Conservation (phyloP, 2,797 vertebrate species). For the Cheirogaleus major region DNA sequence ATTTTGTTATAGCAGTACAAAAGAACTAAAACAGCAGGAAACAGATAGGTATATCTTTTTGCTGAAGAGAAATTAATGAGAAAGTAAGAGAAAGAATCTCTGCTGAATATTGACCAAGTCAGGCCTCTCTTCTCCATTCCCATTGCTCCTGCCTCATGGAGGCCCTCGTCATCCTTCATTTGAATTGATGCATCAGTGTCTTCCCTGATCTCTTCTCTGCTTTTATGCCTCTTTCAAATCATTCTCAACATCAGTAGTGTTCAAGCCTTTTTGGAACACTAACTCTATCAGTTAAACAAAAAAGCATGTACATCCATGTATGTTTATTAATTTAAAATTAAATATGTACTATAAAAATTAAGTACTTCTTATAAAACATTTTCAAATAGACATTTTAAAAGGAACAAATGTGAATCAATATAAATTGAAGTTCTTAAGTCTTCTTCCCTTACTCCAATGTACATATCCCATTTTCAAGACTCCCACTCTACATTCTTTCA, state of each 20-base stretch:
- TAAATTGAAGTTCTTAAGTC: not conserved
- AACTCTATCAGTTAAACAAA: not conserved
- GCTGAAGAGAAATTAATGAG: not conserved
- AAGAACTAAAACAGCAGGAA: not conserved
- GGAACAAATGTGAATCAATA: not conserved
- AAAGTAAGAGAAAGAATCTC: not conserved
- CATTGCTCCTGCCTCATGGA: not conserved
- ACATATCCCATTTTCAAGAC: not conserved
- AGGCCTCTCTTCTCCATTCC: rapidly evolving
- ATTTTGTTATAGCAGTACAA: not conserved
- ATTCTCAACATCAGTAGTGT: not conserved
- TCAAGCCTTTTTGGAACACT: not conserved
- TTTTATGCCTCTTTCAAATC: not conserved
- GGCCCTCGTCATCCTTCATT: too few species aligned
- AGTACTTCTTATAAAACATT: not conserved
- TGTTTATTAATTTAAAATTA: not conserved
- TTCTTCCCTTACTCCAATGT: not conserved
- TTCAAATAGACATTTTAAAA: not conserved
- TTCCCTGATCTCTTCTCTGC: not conserved
- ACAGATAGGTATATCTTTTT: not conserved
- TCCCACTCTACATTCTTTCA: not conserved
- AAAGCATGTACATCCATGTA: not conserved
- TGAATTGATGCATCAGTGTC: not conserved
- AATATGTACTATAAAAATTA: not conserved
- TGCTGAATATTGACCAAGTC: not conserved